Conservation (phyloP, 2,797 vertebrate species). For the Neomorphus geoffroyi region DNA sequence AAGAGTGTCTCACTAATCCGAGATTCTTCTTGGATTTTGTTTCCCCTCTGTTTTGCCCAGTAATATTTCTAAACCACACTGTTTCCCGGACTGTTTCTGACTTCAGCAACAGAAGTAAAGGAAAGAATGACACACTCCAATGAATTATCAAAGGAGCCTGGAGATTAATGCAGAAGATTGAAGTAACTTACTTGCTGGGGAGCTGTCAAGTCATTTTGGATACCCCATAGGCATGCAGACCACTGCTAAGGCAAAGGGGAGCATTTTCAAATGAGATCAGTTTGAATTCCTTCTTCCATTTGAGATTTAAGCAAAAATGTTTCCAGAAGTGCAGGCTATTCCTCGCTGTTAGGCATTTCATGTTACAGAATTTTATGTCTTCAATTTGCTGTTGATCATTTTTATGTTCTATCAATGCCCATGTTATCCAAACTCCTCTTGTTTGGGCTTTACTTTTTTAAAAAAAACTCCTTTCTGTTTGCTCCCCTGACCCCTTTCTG, state of each 20-base stretch:
- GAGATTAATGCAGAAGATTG: background rate
- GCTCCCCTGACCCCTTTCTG: constrained; percentile 25
- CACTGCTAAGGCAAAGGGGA: background rate
- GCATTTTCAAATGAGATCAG: background rate
- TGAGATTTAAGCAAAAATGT: background rate
- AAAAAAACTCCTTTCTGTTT: constrained; percentile 10
- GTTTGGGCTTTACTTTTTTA: background rate
- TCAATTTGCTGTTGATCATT: constrained; percentile 6
- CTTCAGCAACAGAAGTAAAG: background rate
- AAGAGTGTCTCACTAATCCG: background rate
- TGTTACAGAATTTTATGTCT: background rate
- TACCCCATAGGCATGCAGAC: background rate
- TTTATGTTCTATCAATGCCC: background rate
- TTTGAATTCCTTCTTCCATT: background rate
- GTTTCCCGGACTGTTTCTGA: background rate
- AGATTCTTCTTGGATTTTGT: background rate
- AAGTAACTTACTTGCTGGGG: background rate
- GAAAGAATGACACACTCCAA: background rate
- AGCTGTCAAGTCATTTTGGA: background rate
- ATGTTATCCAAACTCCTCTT: background rate
- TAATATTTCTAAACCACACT: background rate
- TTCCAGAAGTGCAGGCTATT: background rate
- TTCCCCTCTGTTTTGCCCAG: background rate
- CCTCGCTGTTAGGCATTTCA: background rate
- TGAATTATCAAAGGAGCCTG: background rate